Evolutionary conservation across 2,888 invertebrate species (phyloP), one percentile per base, ranked within the genome.

Genomic region (Lasioglossum morio): DNA sequence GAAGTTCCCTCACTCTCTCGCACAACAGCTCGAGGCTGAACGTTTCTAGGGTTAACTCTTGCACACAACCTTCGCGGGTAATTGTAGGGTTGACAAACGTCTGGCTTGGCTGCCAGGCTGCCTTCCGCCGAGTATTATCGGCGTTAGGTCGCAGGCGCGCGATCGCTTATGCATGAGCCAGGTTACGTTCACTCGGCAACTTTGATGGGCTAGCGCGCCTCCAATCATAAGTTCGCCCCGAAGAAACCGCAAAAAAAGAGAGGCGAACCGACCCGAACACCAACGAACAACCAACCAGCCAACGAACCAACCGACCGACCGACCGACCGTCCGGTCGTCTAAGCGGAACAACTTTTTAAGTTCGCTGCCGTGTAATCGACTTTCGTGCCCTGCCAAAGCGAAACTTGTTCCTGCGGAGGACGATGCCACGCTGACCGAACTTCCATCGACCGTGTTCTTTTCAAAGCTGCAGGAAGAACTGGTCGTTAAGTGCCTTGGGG

Each of bases 111-210:
- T 70, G 76, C 60, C 40, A 34, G 27, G 27, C 27, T 27, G 16
- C 60, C 30, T 63, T 63, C 60, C 60, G 60, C 7, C 57, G 60
- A 37, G 72, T 74, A 74, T 48, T 81, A 84, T 77, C 81, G 79
- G 77, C 70, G 37, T 85, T 57, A 48, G 79, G 79, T 83, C 79
- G 76, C 85, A 76, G 72, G 60, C 84, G 60, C 76, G 30, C 60
- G 79, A 84, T 85, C 85, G 66, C 76, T 85, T 85, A 85, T 85
- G 84, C 84, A 79, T 73, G 85, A 84, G 84, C 37, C 69, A 63
- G 74, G 84, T 78, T 84, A 82, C 82, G 78, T 84, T 53, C 73
- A 46, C 69, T 60, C 77, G 77, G 74, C 70, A 81, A 84, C 60
- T 81, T 84, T 74, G 83, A 83, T 73, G 79, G 72, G n/a, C 76